Conservation (phyloP, 1,140 invertebrate species). For the Achatina immaculata region DNA sequence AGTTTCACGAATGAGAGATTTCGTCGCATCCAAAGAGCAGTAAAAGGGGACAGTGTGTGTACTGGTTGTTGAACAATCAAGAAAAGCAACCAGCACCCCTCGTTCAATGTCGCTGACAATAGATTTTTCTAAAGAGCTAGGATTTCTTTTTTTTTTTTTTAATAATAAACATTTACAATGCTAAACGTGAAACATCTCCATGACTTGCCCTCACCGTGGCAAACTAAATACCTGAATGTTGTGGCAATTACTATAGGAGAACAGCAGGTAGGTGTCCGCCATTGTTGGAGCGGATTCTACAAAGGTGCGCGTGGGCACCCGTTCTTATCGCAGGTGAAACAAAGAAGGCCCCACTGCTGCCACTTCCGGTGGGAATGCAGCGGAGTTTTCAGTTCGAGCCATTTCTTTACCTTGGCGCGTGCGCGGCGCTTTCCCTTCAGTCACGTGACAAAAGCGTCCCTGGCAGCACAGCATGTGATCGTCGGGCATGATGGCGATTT, state of each 20-base stretch:
- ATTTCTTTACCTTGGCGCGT: neutral
- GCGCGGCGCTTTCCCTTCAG: neutral
- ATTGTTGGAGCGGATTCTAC: neutral
- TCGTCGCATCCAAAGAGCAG: too few relatives aligned
- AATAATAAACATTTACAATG: neutral
- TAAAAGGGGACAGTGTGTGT: too few relatives aligned
- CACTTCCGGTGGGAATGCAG: conserved; percentile 30
- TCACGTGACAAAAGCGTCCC: conserved; percentile 27
- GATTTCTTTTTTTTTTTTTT: too few relatives aligned
- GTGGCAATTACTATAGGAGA: conserved; percentile 22
- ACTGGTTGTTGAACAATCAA: too few relatives aligned
- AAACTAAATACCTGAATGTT: conserved; percentile 16
- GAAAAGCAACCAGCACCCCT: too few relatives aligned
- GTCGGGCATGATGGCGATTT: conserved; percentile 22
- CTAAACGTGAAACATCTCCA: conserved; percentile 1
- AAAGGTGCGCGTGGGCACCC: conserved; percentile 19
- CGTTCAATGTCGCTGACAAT: neutral
- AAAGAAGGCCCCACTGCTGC: conserved; percentile 3
- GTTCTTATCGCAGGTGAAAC: conserved; percentile 26
- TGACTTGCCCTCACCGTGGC: neutral
- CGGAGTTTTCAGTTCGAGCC: neutral
- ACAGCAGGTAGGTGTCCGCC: neutral
- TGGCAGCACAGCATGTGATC: conserved; percentile 27
- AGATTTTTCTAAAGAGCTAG: neutral
- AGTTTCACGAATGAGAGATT: too few relatives aligned